Evolutionary conservation across 2,797 vertebrate genomes (phyloP).

Genomic region (Mus minutoides): DNA sequence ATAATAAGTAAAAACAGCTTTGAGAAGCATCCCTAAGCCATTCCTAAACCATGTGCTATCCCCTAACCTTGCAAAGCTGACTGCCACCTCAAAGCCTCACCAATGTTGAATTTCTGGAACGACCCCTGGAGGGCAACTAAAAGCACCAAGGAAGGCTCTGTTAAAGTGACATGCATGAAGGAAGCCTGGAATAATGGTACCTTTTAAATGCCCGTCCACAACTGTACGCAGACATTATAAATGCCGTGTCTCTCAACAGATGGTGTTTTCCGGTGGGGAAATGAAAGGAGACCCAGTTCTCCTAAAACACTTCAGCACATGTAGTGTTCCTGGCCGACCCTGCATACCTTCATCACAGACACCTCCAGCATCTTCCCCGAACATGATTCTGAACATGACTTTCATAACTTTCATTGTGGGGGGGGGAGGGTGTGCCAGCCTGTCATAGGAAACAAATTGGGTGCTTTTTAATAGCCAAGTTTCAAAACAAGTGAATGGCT

Average conservation of each 20-base stretch:
- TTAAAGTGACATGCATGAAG: background rate
- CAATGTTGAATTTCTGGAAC: background rate
- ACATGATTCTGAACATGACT: conserved; percentile 1
- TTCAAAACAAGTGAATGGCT: conserved; percentile 1
- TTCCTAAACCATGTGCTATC: background rate
- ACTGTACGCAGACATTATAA: background rate
- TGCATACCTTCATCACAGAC: background rate
- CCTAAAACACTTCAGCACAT: background rate
- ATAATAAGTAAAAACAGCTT: conserved; percentile 59
- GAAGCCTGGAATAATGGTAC: background rate
- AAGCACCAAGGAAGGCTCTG: background rate
- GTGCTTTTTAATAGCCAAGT: background rate
- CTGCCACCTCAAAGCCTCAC: background rate
- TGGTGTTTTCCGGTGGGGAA: background rate
- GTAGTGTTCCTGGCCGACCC: background rate
- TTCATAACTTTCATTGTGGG: background rate
- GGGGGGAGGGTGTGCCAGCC: background rate
- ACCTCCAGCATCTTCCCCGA: background rate
- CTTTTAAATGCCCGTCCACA: background rate
- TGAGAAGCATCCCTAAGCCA: background rate
- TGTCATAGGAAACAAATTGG: conserved; percentile 7
- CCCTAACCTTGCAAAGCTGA: background rate
- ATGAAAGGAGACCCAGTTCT: conserved; percentile 22
- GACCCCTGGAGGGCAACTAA: background rate
- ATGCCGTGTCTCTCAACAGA: background rate